A percentile compares a stretch with the other conserved stretches of the same genome.
These are phyloP conservation scores for Polia nebulosa DNA, from an alignment of 2,888 invertebrate species.

Conservation along the genomic window DNA sequence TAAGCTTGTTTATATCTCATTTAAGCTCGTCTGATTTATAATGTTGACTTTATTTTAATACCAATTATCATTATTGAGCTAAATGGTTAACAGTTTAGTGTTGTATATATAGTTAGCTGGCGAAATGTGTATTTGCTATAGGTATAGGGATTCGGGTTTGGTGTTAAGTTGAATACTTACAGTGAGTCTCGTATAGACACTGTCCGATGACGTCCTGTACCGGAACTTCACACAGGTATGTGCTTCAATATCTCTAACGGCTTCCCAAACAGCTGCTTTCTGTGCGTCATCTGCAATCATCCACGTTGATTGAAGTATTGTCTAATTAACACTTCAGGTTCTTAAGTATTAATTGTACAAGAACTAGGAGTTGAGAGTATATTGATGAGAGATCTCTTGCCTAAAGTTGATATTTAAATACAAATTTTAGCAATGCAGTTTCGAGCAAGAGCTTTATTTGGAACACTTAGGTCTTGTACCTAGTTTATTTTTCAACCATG, in stretches of 20 bases:
- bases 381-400: too few relatives aligned
- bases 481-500: not conserved
- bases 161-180: constrained; percentile 73
- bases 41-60: constrained; percentile 11
- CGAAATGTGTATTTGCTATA: not conserved
- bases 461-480: not conserved
- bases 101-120: not conserved
- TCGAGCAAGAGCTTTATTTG: not conserved
- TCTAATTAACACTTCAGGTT: too few relatives aligned
- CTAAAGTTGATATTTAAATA: too few relatives aligned
- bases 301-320: not conserved
- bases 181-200: constrained; percentile 79
- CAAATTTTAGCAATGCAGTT: not conserved
- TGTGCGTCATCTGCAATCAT: constrained; percentile 77
- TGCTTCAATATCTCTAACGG: constrained; percentile 81
- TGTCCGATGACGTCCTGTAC: constrained; percentile 77
- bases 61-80: not conserved
- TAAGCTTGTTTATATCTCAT: constrained; percentile 20
- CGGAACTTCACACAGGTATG: constrained; percentile 85
- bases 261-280: constrained; percentile 80
- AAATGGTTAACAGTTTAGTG: not conserved
- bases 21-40: constrained; percentile 18
- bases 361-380: too few relatives aligned
- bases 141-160: too few relatives aligned
- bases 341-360: too few relatives aligned